Evolutionary conservation across 2,888 invertebrate genomes (phyloP).

Genomic region (Gibbula magus): DNA sequence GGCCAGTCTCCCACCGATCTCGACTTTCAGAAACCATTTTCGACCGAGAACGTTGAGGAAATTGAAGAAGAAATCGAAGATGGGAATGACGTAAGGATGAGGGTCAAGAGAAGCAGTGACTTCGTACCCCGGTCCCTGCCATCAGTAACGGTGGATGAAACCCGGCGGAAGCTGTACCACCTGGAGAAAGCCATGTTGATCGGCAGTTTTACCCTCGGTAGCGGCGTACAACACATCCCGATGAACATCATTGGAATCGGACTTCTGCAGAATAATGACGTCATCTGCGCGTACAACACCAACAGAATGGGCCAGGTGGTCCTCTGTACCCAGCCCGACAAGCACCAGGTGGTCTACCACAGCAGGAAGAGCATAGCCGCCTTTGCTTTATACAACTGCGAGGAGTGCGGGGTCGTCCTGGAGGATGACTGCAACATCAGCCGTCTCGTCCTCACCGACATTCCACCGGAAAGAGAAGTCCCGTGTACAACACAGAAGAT

Average conservation of each 20-base stretch:
- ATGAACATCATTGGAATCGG: neutral
- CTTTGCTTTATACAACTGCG: neutral
- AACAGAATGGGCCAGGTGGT: conserved; percentile 17
- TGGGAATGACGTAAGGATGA: neutral
- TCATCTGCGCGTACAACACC: conserved; percentile 14
- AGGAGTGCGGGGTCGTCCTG: neutral
- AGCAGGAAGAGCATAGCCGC: conserved; percentile 14
- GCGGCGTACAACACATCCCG: neutral
- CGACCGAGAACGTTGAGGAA: neutral
- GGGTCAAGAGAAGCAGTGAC: neutral
- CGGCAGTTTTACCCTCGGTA: neutral
- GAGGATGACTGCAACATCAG: neutral
- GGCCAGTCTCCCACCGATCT: neutral
- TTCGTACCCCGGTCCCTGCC: neutral
- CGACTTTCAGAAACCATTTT: neutral
- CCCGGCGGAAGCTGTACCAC: neutral
- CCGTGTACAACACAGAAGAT: neutral
- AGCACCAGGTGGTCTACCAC: conserved; percentile 17
- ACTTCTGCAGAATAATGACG: neutral
- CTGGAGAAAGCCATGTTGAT: neutral
- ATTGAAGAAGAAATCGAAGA: neutral
- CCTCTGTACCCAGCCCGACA: neutral
- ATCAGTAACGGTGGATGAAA: neutral
- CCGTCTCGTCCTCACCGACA: neutral
- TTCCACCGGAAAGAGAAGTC: neutral